Evolutionary conservation across 2,888 invertebrate genomes (phyloP), one percentile per base, ranked within the genome.

Genomic region (Dorcus parallelipipedus): DNA sequence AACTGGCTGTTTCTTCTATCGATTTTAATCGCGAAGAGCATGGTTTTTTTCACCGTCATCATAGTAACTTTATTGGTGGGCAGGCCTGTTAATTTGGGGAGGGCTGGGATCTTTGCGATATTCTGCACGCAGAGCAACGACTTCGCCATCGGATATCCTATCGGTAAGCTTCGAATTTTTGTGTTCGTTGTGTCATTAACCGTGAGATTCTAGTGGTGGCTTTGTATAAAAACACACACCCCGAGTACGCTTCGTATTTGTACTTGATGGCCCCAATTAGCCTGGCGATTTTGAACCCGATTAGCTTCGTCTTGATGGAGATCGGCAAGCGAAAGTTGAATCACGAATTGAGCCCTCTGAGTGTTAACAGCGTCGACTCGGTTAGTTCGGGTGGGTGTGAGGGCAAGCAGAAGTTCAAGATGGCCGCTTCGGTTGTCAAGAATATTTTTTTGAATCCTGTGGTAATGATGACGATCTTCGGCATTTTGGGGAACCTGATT

Each of bases 41-140:
- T 91, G 41, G 87, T 97, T 52, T 97, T 97, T 78, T 82, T 91
- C 70, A 79, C 84, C 58, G 95, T 95, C 10, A 83, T 90, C 50
- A 74, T 89, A 45, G 83, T 95, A 33, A 90, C 92, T 3, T 72
- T 95, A 60, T 76, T 96, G 45, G 86, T 94, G 43, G 86, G 87
- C n/a, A 85, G 90, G 72, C 93, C 94, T 5, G 75, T 89, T 14
- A 89, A 94, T 78, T 84, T 90, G 64, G 93, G 93, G 3, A 85
- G 90, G 71, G 93, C 95, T 47, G 97, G 95, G 9, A 83, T 97
- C 58, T 92, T 93, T 83, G 93, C 93, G 14, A 96, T 97, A 71
- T 97, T 97, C 77, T 91, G 93, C 69, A 97, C 97, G 0, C 97
- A 97, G 76, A 96, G 95, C 75, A 97, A 97, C 83, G 97, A 97